Base-by-base conservation (phyloP, 2,113 vertebrate genomes). In the Equus przewalskii region DNA sequence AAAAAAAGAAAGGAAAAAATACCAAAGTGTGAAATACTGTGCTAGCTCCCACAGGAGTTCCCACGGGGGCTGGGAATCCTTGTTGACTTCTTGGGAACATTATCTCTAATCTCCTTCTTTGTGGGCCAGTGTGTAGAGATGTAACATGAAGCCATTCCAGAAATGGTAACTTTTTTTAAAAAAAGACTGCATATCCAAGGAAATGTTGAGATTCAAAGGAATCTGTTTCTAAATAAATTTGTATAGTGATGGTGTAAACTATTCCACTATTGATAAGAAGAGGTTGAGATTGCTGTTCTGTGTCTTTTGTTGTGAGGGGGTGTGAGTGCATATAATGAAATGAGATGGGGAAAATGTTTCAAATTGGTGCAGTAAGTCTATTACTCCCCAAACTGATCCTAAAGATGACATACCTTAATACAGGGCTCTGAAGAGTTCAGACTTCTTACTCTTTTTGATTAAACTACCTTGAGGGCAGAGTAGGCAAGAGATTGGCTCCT, bases 161-260 rank as follows among this genome's bases (percentile, higher is more conserved):
- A 89, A 92, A 90, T 87, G 84, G 75, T 51, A 44, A 60, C 44
- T n/a, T 62, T 96, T 80, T 82, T 70, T 86, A 41, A 56, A 41
- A n/a, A 79, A 91, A 97, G 75, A 94, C 33, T 92, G 41, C 56
- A 33, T 94, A 84, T 83, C 58, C 58, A 96, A 87, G 92, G 96
- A 83, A 81, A 88, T 75, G 64, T 72, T 97, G 94, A 95, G 86
- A 94, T 51, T 88, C 92, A 67, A 94, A 96, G 73, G 84, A 96
- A 94, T 91, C 80, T 91, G 65, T 96, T 97, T 58, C 92, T 96
- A 92, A 96, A 65, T 89, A 93, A 96, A 94, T 94, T 70, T 98
- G 92, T 96, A 96, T 72, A 78, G 70, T 92, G 62, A 95, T 65
- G 21, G 88, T 65, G 80, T 87, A 78, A 94, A 96, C 24, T 60